Evolutionary conservation across 2,113 vertebrate species (phyloP), one percentile per base, ranked within the genome.

Genomic region (Alligator mississippiensis): DNA sequence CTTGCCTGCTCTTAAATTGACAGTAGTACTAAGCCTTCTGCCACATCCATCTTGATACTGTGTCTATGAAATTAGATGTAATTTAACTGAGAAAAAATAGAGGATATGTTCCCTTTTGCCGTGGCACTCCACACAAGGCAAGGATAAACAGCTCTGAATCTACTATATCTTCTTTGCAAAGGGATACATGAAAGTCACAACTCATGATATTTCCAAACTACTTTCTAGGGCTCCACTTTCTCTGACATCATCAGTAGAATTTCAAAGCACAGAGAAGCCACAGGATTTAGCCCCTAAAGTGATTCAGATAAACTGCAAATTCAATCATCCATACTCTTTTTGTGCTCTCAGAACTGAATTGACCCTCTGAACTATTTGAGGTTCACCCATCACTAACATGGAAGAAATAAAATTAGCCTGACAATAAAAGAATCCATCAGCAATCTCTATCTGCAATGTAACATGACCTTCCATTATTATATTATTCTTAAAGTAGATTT

Each of bases 381-480:
- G n/a, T 87, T 54, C 18, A 79, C 79, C 28, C n/a, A 59, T 25
- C 63, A 47, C 55, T 93, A 89, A 72, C 4, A 17, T 19, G 9
- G 25, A 87, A 93, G 22, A 81, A 93, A 88, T 74, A 83, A 54
- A 90, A n/a, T 5, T 9, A 12, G 80, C 84, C 9, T 0, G 4
- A 11, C 27, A 5, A 70, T 4, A 77, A 63, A 88, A 78, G 14
- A 12, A 92, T 88, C 93, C 4, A 55, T 12, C 80, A 63, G 6
- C 2, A 9, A 74, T 68, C 62, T 90, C 59, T 89, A 24, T 38
- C 85, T 76, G 25, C 72, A 84, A 89, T 62, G 12, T 0, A 66
- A 2, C 60, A 66, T 80, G 68, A 80, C 4, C 77, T 89, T 92
- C 89, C 74, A 80, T 86, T 88, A 15, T 68, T 85, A 64, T 17